Conservation (phyloP, 53 echinoderm and acorn worm species). For the Henricia sp. region DNA sequence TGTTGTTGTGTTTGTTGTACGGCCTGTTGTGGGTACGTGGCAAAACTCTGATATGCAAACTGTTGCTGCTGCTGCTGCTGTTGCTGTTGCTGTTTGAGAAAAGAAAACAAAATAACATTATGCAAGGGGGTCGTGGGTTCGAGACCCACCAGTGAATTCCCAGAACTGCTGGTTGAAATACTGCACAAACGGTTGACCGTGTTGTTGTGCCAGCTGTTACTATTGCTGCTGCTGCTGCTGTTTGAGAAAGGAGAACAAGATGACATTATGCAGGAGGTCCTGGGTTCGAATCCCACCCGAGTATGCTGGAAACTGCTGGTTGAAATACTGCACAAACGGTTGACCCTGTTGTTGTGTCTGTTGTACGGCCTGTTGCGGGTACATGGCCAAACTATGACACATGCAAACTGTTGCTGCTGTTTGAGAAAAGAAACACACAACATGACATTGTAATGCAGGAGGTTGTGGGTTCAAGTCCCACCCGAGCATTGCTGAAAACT, state of each 20-base stretch:
- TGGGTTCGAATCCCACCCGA: too few relatives aligned
- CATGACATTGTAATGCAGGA: too few relatives aligned
- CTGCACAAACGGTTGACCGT: constrained; percentile 44
- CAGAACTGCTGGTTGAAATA: constrained; percentile 63
- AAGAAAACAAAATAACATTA: neutral
- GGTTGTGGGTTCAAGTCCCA: too few relatives aligned
- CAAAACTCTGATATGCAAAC: constrained; percentile 56
- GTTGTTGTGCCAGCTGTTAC: constrained; percentile 45
- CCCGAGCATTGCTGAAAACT: too few relatives aligned
- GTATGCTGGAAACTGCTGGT: constrained; percentile 52
- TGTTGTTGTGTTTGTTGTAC: constrained; percentile 43
- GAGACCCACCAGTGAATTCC: too few relatives aligned
- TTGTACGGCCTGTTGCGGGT: constrained; percentile 44
- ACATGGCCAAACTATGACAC: constrained; percentile 42
- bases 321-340: constrained; percentile 57
- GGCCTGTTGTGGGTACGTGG: constrained; percentile 46
- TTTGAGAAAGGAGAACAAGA: neutral
- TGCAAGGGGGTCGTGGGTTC: too few relatives aligned
- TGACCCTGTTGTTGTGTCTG: constrained; percentile 41
- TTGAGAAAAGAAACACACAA: neutral
- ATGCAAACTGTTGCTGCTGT: constrained; percentile 56
- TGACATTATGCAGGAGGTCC: too few relatives aligned
- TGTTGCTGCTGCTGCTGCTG: constrained; percentile 54
- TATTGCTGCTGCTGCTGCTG: constrained; percentile 15
- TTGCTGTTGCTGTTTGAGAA: constrained; percentile 12